phyloP scores from a whole-genome alignment of 2,797 vertebrate genomes.

The Hippoglossus hippoglossus region DNA sequence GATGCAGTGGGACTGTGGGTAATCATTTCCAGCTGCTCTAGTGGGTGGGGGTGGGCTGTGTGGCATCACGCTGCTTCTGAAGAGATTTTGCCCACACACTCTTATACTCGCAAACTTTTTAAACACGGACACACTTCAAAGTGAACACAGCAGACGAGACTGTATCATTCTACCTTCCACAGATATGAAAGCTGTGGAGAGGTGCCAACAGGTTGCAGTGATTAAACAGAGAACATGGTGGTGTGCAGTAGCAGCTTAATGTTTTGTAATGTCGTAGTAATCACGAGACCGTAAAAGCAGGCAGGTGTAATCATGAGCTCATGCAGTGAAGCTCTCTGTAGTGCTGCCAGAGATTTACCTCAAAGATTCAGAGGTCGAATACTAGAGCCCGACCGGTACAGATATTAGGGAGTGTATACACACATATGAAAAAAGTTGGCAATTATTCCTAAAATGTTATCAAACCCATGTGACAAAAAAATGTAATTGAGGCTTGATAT shows the following conservation, averaged over 20 bases:
- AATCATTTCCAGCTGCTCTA: slow-evolving; percentile 45
- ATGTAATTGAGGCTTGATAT: too few species aligned
- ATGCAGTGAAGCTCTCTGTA: slow-evolving; percentile 8
- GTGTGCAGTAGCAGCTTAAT: slow-evolving; percentile 14
- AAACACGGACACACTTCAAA: slow-evolving; percentile 45
- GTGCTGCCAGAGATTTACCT: neutral
- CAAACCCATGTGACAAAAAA: too few species aligned
- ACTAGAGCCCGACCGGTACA: too few species aligned
- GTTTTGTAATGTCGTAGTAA: slow-evolving; percentile 13
- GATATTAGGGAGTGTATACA: too few species aligned
- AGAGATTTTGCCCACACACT: slow-evolving; percentile 26
- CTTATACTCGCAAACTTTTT: neutral
- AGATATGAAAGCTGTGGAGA: slow-evolving; percentile 4
- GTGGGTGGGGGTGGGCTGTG: slow-evolving; percentile 22
- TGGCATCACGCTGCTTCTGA: slow-evolving; percentile 28
- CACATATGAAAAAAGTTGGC: too few species aligned
- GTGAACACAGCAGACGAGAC: neutral
- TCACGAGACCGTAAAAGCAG: slow-evolving; percentile 12
- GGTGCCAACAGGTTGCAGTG: slow-evolving; percentile 18
- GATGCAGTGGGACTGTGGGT: slow-evolving; percentile 49
- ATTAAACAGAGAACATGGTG: slow-evolving; percentile 28
- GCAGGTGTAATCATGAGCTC: slow-evolving; percentile 47
- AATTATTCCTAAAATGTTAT: too few species aligned
- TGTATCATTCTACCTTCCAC: slow-evolving; percentile 2
- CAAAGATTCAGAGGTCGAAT: neutral